A percentile compares a stretch with the other conserved stretches of the same genome.
phyloP scores from a whole-genome alignment of 2,113 vertebrate species.

The Ammodytes marinus region DNA sequence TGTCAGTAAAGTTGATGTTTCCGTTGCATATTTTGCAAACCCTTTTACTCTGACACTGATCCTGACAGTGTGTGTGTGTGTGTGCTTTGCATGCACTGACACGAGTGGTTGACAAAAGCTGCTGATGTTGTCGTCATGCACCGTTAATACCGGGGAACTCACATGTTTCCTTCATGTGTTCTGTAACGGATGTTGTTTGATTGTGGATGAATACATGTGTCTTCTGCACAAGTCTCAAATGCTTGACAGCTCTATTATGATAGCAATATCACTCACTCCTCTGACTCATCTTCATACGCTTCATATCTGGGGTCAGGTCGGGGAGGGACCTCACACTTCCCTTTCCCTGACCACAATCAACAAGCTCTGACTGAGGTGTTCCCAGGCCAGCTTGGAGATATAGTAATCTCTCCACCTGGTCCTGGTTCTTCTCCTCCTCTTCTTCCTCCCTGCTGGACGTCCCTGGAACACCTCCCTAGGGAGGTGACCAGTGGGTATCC shows the following conservation, averaged over 20 bases:
- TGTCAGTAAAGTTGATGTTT: constrained; percentile 5
- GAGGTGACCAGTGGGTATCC: no score
- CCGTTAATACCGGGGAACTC: constrained; percentile 12
- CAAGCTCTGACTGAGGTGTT: no score
- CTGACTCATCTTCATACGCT: no score
- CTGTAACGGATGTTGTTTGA: constrained; percentile 42
- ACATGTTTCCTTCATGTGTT: constrained; percentile 29
- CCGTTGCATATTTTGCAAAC: constrained; percentile 10
- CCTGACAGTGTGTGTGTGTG: background rate
- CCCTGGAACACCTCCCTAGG: no score
- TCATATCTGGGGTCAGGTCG: no score
- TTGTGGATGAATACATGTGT: constrained; percentile 9
- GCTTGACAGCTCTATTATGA: background rate
- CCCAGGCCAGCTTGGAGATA: no score
- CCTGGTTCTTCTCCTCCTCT: no score
- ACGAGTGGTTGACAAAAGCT: background rate
- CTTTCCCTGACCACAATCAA: no score
- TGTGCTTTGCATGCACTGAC: background rate
- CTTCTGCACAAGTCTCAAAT: constrained; percentile 5
- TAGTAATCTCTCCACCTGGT: no score
- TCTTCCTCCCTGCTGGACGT: no score
- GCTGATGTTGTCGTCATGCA: background rate
- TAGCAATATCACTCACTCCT: background rate
- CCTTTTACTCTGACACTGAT: constrained; percentile 11
- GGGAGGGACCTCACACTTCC: no score